These are phyloP conservation scores for Myripristis murdjan DNA, from an alignment of 2,797 vertebrate species.

Conservation along the genomic window DNA sequence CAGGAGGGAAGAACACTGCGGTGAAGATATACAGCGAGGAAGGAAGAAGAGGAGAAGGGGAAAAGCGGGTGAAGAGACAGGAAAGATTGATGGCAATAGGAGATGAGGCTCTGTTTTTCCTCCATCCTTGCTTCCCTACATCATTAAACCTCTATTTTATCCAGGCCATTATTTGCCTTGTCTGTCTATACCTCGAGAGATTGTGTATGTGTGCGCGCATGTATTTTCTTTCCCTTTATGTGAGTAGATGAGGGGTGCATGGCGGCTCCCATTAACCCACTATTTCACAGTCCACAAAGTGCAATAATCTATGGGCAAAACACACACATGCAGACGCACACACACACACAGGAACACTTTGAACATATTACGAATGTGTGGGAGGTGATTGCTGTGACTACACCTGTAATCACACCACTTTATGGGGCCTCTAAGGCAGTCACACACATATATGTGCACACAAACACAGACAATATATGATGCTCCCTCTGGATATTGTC, in stretches of 20 bases:
- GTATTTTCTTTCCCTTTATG: slow-evolving; percentile 32
- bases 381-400: slow-evolving; percentile 56
- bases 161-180: slow-evolving; percentile 11
- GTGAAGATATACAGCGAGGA: too few relatives aligned
- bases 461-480: slow-evolving; percentile 12
- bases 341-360: slow-evolving; percentile 6
- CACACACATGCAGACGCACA: slow-evolving; percentile 9
- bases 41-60: neutral
- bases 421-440: slow-evolving; percentile 31
- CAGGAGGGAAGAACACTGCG: neutral
- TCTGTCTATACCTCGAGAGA: neutral
- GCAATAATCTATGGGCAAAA: slow-evolving; percentile 50
- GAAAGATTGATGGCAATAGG: too few relatives aligned
- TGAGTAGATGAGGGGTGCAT: slow-evolving; percentile 53
- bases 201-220: neutral
- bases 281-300: slow-evolving; percentile 76
- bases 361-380: slow-evolving; percentile 41
- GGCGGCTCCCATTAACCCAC: slow-evolving; percentile 60
- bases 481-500: slow-evolving; percentile 40
- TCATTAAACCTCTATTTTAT: slow-evolving; percentile 32
- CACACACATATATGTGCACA: slow-evolving; percentile 10
- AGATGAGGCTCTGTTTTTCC: too few relatives aligned
- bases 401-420: slow-evolving; percentile 65
- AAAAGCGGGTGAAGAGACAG: too few relatives aligned
- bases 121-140: neutral